These are phyloP conservation scores for Neosilurus mollespiculum DNA, from an alignment of 2,797 vertebrate genomes.

Conservation along the genomic window DNA sequence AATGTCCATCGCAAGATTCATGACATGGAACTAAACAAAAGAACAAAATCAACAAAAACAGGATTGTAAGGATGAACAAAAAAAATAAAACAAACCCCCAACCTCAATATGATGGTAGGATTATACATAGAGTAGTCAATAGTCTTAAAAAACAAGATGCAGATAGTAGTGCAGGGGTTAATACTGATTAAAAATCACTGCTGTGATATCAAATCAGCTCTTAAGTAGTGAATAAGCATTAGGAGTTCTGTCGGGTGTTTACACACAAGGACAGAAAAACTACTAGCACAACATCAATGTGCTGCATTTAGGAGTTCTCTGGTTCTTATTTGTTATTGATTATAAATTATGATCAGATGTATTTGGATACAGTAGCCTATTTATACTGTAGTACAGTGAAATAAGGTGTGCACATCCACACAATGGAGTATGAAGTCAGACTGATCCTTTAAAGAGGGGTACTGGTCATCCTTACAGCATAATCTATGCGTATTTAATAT, in stretches of 20 bases:
- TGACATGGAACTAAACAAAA: slow-evolving; percentile 77
- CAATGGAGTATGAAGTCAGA: not conserved
- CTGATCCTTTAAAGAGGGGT: not conserved
- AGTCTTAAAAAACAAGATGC: not conserved
- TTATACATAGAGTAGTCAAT: not conserved
- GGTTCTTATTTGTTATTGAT: not conserved
- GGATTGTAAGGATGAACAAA: not conserved
- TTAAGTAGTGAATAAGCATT: not conserved
- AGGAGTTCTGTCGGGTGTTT: not conserved
- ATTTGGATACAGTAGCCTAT: not conserved
- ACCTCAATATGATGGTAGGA: not conserved
- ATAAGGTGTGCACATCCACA: not conserved
- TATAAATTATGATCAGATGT: too few species aligned
- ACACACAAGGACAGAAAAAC: not conserved
- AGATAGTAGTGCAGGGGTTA: not conserved
- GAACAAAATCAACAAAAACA: slow-evolving; percentile 2
- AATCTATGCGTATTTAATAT: too few species aligned
- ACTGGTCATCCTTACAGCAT: too few species aligned
- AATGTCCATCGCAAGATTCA: slow-evolving; percentile 73
- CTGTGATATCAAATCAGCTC: not conserved
- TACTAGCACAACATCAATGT: too few species aligned
- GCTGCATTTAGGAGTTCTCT: not conserved
- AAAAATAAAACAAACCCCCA: not conserved
- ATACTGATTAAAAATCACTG: not conserved
- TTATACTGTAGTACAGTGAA: not conserved